Evolutionary conservation across 2,797 vertebrate species (phyloP).

Genomic region (Australoheros facetus): DNA sequence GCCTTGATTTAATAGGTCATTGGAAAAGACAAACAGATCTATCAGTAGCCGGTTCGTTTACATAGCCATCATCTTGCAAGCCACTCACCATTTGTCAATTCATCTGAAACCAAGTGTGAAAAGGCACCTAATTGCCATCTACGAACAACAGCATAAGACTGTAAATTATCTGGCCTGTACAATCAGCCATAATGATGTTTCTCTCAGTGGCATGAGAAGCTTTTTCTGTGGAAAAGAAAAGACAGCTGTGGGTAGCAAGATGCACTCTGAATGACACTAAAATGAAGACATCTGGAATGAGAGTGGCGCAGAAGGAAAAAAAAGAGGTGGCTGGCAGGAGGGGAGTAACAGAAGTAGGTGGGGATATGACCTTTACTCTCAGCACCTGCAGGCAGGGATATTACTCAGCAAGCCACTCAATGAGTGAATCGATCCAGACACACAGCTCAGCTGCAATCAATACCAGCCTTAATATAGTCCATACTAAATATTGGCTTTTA

Average conservation of each 20-base stretch:
- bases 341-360: conserved; percentile 6
- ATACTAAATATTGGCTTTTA: conserved; percentile 56
- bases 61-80: conserved; percentile 12
- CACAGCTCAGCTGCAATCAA: conserved; percentile 53
- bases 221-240: conserved; percentile 9
- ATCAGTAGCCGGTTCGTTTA: conserved; percentile 4
- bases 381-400: conserved; percentile 50
- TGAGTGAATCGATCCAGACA: conserved; percentile 49
- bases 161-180: conserved; percentile 27
- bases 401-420: conserved; percentile 56
- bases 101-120: conserved; percentile 53
- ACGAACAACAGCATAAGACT: conserved; percentile 13
- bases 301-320: conserved; percentile 5
- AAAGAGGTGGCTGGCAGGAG: conserved; percentile 17
- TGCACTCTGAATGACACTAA: background rate
- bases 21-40: background rate
- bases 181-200: conserved; percentile 31
- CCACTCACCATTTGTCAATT: conserved; percentile 34
- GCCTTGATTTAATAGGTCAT: background rate
- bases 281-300: conserved; percentile 24
- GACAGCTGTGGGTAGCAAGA: conserved; percentile 12
- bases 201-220: background rate
- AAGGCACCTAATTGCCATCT: conserved; percentile 34
- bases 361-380: conserved; percentile 66
- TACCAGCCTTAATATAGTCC: conserved; percentile 53